Evolutionary conservation across 2,113 vertebrate genomes (phyloP).

Genomic region (Phrynosoma blainvillii): DNA sequence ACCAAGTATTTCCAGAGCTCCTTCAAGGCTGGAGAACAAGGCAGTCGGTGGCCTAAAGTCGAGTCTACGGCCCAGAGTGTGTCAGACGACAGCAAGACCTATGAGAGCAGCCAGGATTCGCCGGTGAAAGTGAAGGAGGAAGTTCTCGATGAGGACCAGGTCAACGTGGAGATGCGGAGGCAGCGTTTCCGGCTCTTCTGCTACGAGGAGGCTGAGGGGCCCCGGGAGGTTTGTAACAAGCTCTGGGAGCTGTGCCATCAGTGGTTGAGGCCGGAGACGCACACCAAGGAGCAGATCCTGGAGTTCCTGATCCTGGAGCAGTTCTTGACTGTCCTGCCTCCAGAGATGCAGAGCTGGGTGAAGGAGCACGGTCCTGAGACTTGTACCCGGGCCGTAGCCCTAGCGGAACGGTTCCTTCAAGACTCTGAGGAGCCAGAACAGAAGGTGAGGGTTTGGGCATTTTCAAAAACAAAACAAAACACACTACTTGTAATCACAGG

Average conservation of each 20-base stretch:
- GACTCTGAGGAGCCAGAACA: constrained; percentile 24
- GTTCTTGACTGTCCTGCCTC: constrained; percentile 27
- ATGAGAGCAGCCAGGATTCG: not conserved
- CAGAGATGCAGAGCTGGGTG: constrained; percentile 30
- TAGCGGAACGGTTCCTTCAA: constrained; percentile 19
- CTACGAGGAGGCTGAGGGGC: constrained; percentile 28
- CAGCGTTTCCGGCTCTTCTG: constrained; percentile 36
- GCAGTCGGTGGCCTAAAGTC: constrained; percentile 4
- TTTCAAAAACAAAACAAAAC: no score
- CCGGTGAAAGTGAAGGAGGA: constrained; percentile 32
- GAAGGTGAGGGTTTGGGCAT: not conserved
- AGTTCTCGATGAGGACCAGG: constrained; percentile 15
- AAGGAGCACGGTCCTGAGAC: constrained; percentile 5
- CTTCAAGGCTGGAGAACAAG: not conserved
- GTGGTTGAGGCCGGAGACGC: constrained; percentile 25
- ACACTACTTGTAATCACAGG: no score
- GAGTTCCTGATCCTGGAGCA: constrained; percentile 32
- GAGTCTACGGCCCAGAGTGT: not conserved
- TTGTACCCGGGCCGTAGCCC: constrained; percentile 3
- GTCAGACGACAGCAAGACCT: not conserved
- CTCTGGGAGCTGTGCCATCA: constrained; percentile 38
- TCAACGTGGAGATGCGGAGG: not conserved
- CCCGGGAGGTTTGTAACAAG: constrained; percentile 33
- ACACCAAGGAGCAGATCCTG: constrained; percentile 35
- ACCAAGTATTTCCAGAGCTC: constrained; percentile 17